Base-by-base conservation (phyloP, 2,888 invertebrate genomes). In the Agonopterix alstromeriana region DNA sequence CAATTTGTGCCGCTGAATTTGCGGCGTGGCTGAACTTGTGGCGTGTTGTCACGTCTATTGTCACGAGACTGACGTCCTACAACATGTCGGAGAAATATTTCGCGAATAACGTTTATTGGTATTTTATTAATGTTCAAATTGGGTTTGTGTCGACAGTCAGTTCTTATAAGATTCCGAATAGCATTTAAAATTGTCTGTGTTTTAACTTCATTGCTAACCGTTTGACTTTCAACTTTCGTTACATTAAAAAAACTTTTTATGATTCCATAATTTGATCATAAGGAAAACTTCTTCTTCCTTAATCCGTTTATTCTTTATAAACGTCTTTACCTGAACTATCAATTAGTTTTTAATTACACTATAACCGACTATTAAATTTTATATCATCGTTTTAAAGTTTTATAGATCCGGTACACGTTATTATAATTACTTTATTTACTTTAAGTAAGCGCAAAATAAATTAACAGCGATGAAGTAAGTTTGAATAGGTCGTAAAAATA, bases 1-100 rank as follows among this genome's bases (percentile, higher is more conserved):
- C 88, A 87, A 88, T 88, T 88, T 87, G 87, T 86, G 84, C 82
- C 79, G 86, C 78, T 85, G 86, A 87, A 87, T 86, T 85, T 88
- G 88, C 81, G 85, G 87, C 78, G 77, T 75, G 84, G 77, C 82
- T 76, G 81, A 78, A 79, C 82, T 84, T 78, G 83, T 65, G 73
- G 78, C 79, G 73, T 71, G 77, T 77, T 82, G 86, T 84, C 85
- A 82, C 82, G 82, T 84, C 82, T 82, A 79, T 85, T 79, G 75
- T 75, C 73, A 65, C 70, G 62, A 57, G 60, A 62, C 61, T 59
- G 58, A 60, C 59, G 61, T 51, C 54, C 68, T 65, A 68, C 66
- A 60, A 60, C 59, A 60, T 61, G 60, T 61, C 57, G 57, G 64
- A 61, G 65, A 53, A 54, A 56, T 56, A 55, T 49, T 51, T 48